Conservation (phyloP, 2,113 vertebrate species). For the Oryctolagus cuniculus region DNA sequence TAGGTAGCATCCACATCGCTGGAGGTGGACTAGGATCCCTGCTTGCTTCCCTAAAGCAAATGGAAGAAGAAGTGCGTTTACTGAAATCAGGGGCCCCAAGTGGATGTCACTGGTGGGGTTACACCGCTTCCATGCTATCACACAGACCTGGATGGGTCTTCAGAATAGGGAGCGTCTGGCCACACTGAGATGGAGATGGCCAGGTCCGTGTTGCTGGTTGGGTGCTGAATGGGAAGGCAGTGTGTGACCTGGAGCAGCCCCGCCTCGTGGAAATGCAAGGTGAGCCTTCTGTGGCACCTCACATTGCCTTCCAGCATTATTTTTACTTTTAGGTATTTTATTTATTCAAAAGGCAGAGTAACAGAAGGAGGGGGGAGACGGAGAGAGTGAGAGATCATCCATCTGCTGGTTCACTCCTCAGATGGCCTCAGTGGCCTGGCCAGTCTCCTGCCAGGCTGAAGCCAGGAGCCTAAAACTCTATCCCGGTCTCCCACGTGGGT, state of each 20-base stretch:
- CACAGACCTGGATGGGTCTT: not conserved
- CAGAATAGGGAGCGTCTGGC: not conserved
- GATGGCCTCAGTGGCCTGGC: too few relatives aligned
- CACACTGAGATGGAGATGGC: rapidly evolving
- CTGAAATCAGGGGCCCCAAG: not conserved
- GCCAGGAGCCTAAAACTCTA: too few relatives aligned
- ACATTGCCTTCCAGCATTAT: too few relatives aligned
- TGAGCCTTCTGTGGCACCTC: not conserved
- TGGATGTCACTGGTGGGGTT: not conserved
- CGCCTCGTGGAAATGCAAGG: not conserved
- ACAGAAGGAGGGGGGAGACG: too few relatives aligned
- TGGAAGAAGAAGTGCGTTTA: not conserved
- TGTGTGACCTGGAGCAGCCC: not conserved
- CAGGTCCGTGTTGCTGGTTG: not conserved
- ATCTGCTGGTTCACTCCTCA: too few relatives aligned
- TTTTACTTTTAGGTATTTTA: too few relatives aligned
- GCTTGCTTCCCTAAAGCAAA: rapidly evolving
- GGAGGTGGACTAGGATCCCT: not conserved
- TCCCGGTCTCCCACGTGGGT: too few relatives aligned
- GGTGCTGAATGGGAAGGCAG: not conserved
- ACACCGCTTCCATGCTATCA: not conserved
- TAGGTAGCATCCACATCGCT: not conserved
- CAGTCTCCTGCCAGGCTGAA: too few relatives aligned
- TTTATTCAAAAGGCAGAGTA: too few relatives aligned
- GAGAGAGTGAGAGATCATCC: too few relatives aligned